Conservation (phyloP, 2,888 invertebrate species). For the Agapostemon virescens region DNA sequence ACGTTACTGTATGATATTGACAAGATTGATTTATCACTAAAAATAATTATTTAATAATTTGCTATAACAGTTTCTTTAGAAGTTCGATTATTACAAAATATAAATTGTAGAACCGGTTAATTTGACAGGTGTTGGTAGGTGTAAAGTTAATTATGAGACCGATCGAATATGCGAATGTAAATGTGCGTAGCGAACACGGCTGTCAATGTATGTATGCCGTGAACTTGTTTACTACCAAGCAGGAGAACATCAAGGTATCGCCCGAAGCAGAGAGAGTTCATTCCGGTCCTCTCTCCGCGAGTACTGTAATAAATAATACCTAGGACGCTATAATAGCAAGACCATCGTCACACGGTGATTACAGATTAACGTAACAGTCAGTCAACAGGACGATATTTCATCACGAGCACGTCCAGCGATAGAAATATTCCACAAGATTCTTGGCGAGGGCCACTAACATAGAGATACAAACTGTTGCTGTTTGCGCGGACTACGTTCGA, state of each 20-base stretch:
- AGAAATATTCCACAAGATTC: neutral
- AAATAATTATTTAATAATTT: too few species aligned
- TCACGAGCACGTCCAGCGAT: neutral
- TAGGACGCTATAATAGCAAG: neutral
- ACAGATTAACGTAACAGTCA: constrained; percentile 31
- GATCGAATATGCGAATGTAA: too few species aligned
- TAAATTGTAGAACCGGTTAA: too few species aligned
- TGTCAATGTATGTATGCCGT: neutral
- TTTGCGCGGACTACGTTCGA: neutral
- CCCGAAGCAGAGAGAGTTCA: constrained; percentile 55
- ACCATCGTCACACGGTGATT: constrained; percentile 12
- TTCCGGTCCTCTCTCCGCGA: neutral
- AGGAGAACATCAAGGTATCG: constrained; percentile 25
- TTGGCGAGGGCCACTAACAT: neutral
- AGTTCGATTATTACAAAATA: too few species aligned
- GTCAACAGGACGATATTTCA: neutral
- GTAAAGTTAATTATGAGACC: too few species aligned
- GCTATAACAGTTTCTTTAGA: too few species aligned
- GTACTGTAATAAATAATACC: neutral
- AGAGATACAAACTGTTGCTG: neutral
- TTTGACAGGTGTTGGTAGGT: too few species aligned
- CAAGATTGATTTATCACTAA: too few species aligned
- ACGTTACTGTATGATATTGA: too few species aligned
- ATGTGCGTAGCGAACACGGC: too few species aligned
- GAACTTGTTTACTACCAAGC: neutral